These are phyloP conservation scores for Hylyphantes graminicola DNA, from an alignment of 1,140 invertebrate genomes.

Conservation along the genomic window DNA sequence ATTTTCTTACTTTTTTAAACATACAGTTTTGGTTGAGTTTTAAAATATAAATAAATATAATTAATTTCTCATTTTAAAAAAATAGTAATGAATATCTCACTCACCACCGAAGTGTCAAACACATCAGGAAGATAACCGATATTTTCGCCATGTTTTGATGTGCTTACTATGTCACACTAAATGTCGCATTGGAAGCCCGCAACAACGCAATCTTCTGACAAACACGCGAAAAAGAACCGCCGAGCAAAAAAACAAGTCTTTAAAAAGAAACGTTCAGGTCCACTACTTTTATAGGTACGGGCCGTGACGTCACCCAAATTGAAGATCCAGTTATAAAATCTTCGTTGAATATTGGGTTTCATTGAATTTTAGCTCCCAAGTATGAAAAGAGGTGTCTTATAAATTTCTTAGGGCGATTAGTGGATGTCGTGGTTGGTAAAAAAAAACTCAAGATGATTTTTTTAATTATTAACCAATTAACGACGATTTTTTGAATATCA, in stretches of 20 bases:
- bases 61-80: not conserved
- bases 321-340: no score
- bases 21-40: not conserved
- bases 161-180: not conserved
- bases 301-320: slow-evolving; percentile 40
- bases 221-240: slow-evolving; percentile 18
- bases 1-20: not conserved
- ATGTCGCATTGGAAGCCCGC: not conserved
- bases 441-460: no score
- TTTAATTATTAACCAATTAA: no score
- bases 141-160: slow-evolving; percentile 11
- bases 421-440: no score
- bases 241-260: slow-evolving; percentile 45
- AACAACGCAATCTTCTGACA: slow-evolving; percentile 6
- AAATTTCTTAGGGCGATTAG: no score
- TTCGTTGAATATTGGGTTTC: no score
- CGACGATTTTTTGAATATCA: no score
- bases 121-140: slow-evolving; percentile 12
- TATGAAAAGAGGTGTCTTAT: no score
- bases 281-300: slow-evolving; percentile 56
- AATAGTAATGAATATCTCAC: not conserved
- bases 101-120: slow-evolving; percentile 30
- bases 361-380: no score
- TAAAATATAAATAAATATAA: not conserved
- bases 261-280: slow-evolving; percentile 50